Percentiles rank a stretch among this genome's conserved stretches.
Evolutionary conservation across 2,888 invertebrate species (phyloP).

Genomic region (Drosophila aldrichi): DNA sequence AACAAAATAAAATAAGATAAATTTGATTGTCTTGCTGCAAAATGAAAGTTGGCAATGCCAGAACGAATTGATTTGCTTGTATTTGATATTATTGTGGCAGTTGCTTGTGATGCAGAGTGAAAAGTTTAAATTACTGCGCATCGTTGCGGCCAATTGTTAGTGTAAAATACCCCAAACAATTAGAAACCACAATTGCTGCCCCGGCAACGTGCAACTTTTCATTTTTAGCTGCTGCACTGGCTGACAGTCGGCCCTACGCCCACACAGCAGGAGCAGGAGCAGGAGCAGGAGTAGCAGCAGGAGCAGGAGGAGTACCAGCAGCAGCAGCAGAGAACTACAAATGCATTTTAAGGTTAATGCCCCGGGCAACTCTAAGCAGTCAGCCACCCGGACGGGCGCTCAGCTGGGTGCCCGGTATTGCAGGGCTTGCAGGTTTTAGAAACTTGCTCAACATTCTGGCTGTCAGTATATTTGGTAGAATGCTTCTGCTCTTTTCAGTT

Average conservation of each 20-base stretch:
- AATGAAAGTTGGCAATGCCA: conserved; percentile 8
- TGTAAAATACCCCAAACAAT: conserved; percentile 76
- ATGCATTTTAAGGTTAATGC: conserved; percentile 76
- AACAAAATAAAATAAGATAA: not conserved
- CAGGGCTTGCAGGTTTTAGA: conserved; percentile 51
- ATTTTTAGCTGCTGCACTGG: conserved; percentile 62
- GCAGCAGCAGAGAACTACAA: conserved; percentile 45
- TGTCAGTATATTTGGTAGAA: conserved; percentile 66
- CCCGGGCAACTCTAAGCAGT: conserved; percentile 46
- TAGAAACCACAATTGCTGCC: conserved; percentile 75
- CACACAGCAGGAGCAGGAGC: conserved; percentile 20
- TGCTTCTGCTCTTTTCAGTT: conserved; percentile 39
- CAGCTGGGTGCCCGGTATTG: not conserved
- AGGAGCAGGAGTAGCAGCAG: conserved; percentile 10
- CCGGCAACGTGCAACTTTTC: conserved; percentile 69
- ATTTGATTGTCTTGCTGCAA: not conserved
- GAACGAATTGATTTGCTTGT: conserved; percentile 45
- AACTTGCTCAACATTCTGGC: conserved; percentile 69
- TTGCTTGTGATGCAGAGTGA: conserved; percentile 7
- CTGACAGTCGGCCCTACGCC: conserved; percentile 17
- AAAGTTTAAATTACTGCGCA: conserved; percentile 68
- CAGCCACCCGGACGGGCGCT: conserved; percentile 10
- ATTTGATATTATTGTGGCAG: conserved; percentile 10
- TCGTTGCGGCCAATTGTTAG: conserved; percentile 76
- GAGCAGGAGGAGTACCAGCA: conserved; percentile 6